phyloP scores from a whole-genome alignment of 2,113 vertebrate genomes.

The Poeciliopsis occidentalis region DNA sequence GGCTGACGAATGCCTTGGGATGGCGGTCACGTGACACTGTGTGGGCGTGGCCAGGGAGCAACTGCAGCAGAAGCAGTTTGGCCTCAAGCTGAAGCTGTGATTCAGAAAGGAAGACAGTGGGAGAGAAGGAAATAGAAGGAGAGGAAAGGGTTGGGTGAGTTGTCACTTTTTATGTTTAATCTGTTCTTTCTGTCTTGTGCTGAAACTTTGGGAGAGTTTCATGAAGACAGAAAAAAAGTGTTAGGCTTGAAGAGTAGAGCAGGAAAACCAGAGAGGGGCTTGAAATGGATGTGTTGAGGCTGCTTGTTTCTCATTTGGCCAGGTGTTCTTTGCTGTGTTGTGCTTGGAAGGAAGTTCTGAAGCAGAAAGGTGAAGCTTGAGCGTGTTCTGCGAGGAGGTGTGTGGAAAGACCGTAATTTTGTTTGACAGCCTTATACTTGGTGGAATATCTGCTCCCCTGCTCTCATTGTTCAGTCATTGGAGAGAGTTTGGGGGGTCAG shows the following conservation, averaged over 20 bases:
- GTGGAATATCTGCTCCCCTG: neutral
- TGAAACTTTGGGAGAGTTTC: neutral
- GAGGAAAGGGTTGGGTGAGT: conserved; percentile 78
- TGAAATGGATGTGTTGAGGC: conserved; percentile 11
- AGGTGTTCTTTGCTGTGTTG: conserved; percentile 30
- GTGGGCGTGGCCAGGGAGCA: conserved; percentile 68
- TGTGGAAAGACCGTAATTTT: conserved; percentile 5
- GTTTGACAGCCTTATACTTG: conserved; percentile 2
- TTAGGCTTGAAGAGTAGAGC: neutral
- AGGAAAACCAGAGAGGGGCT: conserved; percentile 2
- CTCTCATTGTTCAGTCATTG: conserved; percentile 62
- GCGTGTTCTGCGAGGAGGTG: conserved; percentile 13
- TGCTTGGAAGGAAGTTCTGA: conserved; percentile 12
- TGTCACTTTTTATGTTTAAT: conserved; percentile 32
- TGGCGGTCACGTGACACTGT: conserved; percentile 70
- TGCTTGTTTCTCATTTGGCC: conserved; percentile 33
- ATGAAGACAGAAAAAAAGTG: neutral
- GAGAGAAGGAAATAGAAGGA: conserved; percentile 51
- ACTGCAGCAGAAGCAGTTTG: conserved; percentile 42
- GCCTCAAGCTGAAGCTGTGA: conserved; percentile 78
- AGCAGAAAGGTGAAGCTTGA: conserved; percentile 4
- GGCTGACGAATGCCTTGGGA: conserved; percentile 60
- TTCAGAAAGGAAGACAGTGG: conserved; percentile 67
- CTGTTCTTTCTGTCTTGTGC: conserved; percentile 28
- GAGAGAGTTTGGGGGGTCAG: conserved; percentile 58